A percentile compares a stretch with the other conserved stretches of the same genome.
phyloP scores from a whole-genome alignment of 1,140 invertebrate genomes.

The Calephelis nemesis region DNA sequence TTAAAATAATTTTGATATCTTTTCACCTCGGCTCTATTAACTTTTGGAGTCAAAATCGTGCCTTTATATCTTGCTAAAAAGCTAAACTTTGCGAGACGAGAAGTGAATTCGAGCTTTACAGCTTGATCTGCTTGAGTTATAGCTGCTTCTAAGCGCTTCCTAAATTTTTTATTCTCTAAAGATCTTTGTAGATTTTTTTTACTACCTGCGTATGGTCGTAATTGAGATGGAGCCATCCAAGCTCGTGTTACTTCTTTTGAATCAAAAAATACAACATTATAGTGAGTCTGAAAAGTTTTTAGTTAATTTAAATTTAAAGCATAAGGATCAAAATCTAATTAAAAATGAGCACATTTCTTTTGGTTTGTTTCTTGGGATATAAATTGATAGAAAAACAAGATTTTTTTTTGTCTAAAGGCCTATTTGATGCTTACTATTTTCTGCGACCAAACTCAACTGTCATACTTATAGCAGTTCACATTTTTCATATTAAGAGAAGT shows the following conservation, averaged over 20 bases:
- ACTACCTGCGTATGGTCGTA: conserved; percentile 64
- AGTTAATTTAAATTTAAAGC: not conserved
- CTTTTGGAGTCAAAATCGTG: conserved; percentile 46
- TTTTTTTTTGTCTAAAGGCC: too few species aligned
- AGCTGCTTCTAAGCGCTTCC: conserved; percentile 50
- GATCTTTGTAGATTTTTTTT: conserved; percentile 42
- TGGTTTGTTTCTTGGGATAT: too few species aligned
- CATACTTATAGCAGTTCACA: too few species aligned
- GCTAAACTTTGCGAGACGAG: conserved; percentile 71
- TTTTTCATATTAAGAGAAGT: too few species aligned
- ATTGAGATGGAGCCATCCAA: conserved; percentile 72
- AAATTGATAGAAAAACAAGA: too few species aligned
- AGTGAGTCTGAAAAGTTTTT: conserved; percentile 77
- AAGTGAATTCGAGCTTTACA: conserved; percentile 45
- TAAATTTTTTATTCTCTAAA: conserved; percentile 40
- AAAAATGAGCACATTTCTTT: too few species aligned
- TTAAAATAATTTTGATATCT: conserved; percentile 51
- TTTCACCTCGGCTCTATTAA: conserved; percentile 37
- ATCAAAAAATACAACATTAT: conserved; percentile 84
- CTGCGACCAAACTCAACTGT: too few species aligned
- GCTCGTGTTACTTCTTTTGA: conserved; percentile 71
- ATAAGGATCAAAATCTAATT: too few species aligned
- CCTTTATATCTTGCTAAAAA: conserved; percentile 68
- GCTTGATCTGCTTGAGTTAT: conserved; percentile 64
- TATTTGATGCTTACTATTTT: too few species aligned